Base-by-base conservation (phyloP, 2,888 invertebrate genomes). In the Phyllotreta cruciferae region DNA sequence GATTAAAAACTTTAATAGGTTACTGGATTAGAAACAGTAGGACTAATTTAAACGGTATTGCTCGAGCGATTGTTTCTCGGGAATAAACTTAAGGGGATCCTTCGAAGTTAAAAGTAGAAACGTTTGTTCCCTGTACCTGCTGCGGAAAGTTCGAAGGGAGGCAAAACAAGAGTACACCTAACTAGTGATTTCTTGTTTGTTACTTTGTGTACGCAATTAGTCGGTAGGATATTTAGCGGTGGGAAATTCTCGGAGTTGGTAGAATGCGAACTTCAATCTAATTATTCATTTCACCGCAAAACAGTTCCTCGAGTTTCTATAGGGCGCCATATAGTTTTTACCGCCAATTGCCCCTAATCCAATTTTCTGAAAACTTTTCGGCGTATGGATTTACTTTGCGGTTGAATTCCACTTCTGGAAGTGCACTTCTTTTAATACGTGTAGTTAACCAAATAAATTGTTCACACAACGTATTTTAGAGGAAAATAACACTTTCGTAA, bases 141-240 rank as follows among this genome's bases (percentile, higher is more conserved):
- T 44, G 5, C 38, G 9, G 44, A 52, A 65, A 64, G 61, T 57
- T 49, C 13, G 49, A 50, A 61, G 44, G 53, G 49, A 14, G 34
- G 58, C 57, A 60, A 54, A 63, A 66, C 66, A 66, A 61, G 45
- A 50, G 55, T 37, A 24, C 24, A 24, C 24, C 24, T 24, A 58
- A 60, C 65, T 52, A 58, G 53, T 50, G 45, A 66, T 64, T 61
- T 64, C 64, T 61, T 64, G 64, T 64, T 61, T 57, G 64, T 64
- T 64, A 64, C 64, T 54, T 64, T 57, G 64, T 56, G 61, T 64
- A 61, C 66, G 64, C 66, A 67, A 64, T 64, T 62, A 66, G 64
- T 64, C 64, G 58, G 56, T 58, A 64, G 52, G 24, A 52, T 56
- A 68, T 62, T 64, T 58, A 62, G 53, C 54, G 63, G 64, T 60